A percentile compares a stretch with the other conserved stretches of the same genome.
Evolutionary conservation across 2,113 vertebrate species (phyloP).

Genomic region (Sciurus niger): DNA sequence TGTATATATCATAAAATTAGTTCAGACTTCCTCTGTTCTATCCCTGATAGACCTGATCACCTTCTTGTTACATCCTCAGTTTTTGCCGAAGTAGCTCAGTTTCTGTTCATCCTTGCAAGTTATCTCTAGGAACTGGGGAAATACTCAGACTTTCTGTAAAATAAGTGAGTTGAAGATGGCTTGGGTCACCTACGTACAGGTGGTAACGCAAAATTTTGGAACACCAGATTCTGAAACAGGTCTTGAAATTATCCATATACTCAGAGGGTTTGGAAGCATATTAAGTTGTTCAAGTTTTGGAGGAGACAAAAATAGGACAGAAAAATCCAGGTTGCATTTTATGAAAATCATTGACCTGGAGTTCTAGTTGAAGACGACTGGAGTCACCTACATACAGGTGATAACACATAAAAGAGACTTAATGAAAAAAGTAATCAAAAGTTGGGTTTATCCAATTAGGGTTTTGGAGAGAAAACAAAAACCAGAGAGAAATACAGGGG

Average conservation of each 20-base stretch:
- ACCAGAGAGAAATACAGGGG: not conserved
- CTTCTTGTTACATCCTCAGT: not conserved
- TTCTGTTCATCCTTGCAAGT: not conserved
- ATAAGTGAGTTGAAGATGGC: too few relatives aligned
- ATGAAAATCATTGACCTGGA: not conserved
- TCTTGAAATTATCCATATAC: not conserved
- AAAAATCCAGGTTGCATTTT: not conserved
- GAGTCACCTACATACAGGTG: not conserved
- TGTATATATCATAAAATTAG: not conserved
- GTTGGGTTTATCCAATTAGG: not conserved
- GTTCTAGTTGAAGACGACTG: not conserved
- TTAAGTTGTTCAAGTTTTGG: not conserved
- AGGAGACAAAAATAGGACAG: not conserved
- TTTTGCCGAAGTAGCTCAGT: not conserved
- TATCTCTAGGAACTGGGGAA: not conserved
- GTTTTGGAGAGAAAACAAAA: not conserved
- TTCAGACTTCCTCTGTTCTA: not conserved
- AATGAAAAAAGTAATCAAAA: constrained; percentile 33
- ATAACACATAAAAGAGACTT: not conserved
- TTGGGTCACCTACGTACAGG: too few relatives aligned
- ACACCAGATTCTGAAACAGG: not conserved
- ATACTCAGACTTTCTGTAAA: not conserved
- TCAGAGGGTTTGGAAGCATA: constrained; percentile 1
- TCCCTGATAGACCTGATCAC: not conserved
- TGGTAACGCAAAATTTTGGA: not conserved